Evolutionary conservation across 2,113 vertebrate genomes (phyloP), one percentile per base, ranked within the genome.

Genomic region (Triplophysa tibetana): DNA sequence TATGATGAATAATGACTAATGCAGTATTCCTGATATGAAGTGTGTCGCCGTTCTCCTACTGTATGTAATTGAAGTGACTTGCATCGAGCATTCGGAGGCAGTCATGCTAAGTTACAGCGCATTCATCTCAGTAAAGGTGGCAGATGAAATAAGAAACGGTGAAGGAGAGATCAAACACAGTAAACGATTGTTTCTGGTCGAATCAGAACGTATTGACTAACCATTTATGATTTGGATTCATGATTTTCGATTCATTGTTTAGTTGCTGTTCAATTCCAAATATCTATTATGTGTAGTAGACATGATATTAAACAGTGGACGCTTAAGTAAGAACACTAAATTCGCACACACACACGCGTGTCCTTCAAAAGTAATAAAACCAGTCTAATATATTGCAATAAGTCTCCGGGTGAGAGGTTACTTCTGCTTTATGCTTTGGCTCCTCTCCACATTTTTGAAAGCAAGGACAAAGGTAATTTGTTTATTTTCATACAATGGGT

Each of bases 51-150:
- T 80, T 70, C 65, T 72, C 83, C 62, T 85, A 83, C 77, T 6
- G 50, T 52, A 52, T 52, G 81, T 75, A 61, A 48, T 58, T 70
- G 69, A 48, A 0, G 69, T 78, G 82, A 85, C 85, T 84, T 84
- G 73, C 81, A 79, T 74, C 56, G 62, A 54, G 86, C 84, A 88
- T 87, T 85, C 87, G 88, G 83, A 70, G 69, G 81, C 85, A 74
- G 80, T 86, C 90, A 91, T 92, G 91, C 90, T 85, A 86, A 43
- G 73, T 70, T 81, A 82, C 68, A 48, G 70, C 52, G 82, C 82
- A 68, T 82, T 86, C 80, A 82, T 81, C 86, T 78, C 84, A 85
- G 84, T 65, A 81, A 83, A 80, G 79, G 66, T 83, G 84, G 84
- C 67, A 87, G 87, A 86, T 82, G 86, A 85, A 86, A 77, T 79